Conservation (phyloP, 2,113 vertebrate genomes). For the Labeo rohita region DNA sequence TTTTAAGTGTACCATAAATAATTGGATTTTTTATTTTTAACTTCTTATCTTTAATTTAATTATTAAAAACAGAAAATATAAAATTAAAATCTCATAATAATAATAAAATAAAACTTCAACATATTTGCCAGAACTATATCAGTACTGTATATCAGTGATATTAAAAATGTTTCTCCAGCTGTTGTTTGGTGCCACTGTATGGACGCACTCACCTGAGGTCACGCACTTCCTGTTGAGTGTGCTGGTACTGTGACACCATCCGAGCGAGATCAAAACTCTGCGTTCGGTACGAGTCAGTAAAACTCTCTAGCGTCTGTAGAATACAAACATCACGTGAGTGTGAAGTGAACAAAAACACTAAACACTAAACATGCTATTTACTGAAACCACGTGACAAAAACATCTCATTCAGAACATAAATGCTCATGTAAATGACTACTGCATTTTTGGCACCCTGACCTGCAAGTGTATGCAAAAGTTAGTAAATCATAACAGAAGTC, state of each 20-base stretch:
- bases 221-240: constrained; percentile 67
- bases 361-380: neutral
- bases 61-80: too few relatives aligned
- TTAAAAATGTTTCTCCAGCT: neutral
- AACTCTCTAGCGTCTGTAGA: constrained; percentile 73
- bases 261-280: constrained; percentile 71
- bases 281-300: constrained; percentile 73
- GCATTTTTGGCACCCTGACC: neutral
- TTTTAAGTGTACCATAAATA: too few relatives aligned
- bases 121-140: too few relatives aligned
- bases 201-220: constrained; percentile 67
- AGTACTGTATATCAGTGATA: neutral
- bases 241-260: constrained; percentile 66
- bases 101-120: too few relatives aligned
- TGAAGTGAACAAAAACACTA: neutral
- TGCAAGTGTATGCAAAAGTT: neutral
- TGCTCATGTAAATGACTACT: neutral
- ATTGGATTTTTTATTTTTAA: too few relatives aligned
- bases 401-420: neutral
- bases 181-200: neutral
- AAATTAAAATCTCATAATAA: too few relatives aligned
- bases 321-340: constrained; percentile 32
- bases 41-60: too few relatives aligned
- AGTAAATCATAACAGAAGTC: neutral
- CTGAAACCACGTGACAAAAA: neutral